Conservation (phyloP, 2,888 invertebrate species). For the Sthenelais limicola region DNA sequence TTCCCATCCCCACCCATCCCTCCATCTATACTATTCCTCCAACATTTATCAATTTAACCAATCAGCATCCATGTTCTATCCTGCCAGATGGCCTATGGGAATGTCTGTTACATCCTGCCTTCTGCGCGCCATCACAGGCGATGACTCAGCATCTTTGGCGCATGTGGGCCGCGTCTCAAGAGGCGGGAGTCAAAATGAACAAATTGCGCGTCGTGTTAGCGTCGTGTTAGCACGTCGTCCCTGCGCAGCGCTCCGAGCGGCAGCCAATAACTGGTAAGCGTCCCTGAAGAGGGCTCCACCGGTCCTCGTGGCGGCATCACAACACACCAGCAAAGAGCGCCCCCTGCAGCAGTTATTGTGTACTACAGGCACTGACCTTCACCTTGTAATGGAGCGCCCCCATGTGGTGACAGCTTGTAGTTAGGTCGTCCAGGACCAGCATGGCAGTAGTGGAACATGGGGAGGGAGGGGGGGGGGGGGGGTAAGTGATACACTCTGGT, state of each 20-base stretch:
- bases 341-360: neutral
- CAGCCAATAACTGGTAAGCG: conserved; percentile 4
- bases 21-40: too few species aligned
- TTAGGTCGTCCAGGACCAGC: too few species aligned
- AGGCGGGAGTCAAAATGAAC: conserved; percentile 21
- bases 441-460: too few species aligned
- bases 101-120: conserved; percentile 20
- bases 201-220: conserved; percentile 2
- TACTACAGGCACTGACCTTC: too few species aligned
- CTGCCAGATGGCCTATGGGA: conserved; percentile 22
- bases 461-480: too few species aligned
- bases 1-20: too few species aligned
- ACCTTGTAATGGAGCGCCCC: too few species aligned
- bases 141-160: neutral
- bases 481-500: too few species aligned
- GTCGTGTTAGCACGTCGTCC: too few species aligned
- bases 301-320: conserved; percentile 16
- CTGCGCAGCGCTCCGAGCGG: conserved; percentile 7
- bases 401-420: too few species aligned
- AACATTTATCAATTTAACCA: conserved; percentile 37
- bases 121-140: neutral
- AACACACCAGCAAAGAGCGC: conserved; percentile 24
- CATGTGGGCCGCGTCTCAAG: neutral
- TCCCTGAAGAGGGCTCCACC: neutral
- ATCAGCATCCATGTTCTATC: conserved; percentile 23